Conservation (phyloP, 2,888 invertebrate species). For the Sinhomidia bicolor region DNA sequence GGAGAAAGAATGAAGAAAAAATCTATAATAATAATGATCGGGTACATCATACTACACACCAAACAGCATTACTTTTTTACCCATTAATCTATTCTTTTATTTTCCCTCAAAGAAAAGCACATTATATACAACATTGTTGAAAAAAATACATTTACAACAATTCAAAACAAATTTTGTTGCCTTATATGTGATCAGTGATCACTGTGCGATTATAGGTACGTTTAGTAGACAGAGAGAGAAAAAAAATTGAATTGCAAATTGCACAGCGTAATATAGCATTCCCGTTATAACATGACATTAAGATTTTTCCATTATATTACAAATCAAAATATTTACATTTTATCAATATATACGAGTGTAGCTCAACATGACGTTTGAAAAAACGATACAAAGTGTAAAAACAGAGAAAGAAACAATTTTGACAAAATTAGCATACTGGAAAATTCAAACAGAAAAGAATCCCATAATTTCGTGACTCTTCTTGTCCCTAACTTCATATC, state of each 20-base stretch:
- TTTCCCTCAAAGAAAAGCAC: too few species aligned
- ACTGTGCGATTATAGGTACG: not conserved
- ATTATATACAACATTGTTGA: too few species aligned
- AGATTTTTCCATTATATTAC: not conserved
- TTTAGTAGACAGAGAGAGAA: not conserved
- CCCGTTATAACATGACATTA: slow-evolving; percentile 8
- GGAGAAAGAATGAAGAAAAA: too few species aligned
- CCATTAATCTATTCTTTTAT: too few species aligned
- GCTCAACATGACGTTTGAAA: not conserved
- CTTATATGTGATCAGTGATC: too few species aligned
- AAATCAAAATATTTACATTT: slow-evolving; percentile 36
- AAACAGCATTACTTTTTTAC: not conserved
- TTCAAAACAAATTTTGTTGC: too few species aligned
- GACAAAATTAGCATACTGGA: slow-evolving; percentile 9
- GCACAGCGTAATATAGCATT: not conserved
- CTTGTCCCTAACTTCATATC: not conserved
- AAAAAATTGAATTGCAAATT: slow-evolving; percentile 29
- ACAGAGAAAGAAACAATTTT: not conserved
- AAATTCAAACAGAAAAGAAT: slow-evolving; percentile 4
- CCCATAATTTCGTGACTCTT: slow-evolving; percentile 12
- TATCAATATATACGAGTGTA: not conserved
- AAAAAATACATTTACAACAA: too few species aligned
- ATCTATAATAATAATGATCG: not conserved
- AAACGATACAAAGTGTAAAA: not conserved
- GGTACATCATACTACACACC: not conserved